Base-by-base conservation (phyloP, 2,797 vertebrate genomes). In the Pangasius macronema region DNA sequence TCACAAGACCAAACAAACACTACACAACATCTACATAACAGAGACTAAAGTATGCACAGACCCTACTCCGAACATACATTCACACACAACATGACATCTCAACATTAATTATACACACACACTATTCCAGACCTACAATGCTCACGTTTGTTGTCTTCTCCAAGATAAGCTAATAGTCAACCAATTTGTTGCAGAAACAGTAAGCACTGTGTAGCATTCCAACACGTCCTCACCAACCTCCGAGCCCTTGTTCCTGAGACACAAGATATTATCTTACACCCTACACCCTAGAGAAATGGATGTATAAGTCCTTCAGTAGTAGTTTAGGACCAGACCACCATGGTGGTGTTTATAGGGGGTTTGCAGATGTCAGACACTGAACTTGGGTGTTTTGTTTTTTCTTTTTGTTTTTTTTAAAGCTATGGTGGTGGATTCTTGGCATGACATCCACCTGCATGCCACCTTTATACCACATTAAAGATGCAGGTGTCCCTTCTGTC, bases 311-410 rank as follows among this genome's bases (percentile, higher is more conserved):
- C 87, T 79, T 49, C 76, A 89, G 75, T 82, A 53, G 59, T 87
- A 86, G 79, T 85, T 88, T 86, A 89, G 83, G 85, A 90, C 80
- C 73, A 63, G 88, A 91, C 90, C 90, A 90, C 90, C 90, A 86
- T 82, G 83, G 36, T 49, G 76, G 86, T 89, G 90, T 88, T 90
- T 86, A 88, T 87, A 79, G 88, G 88, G 84, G 86, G 39, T 81
- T 83, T 81, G 70, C 73, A 90, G 82, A 89, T 88, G 88, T 89
- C 86, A 83, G 68, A 24, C 83, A 77, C 59, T 55, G 42, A 89
- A 84, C 33, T 84, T 81, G 59, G 22, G 22, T 24, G 9, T 36
- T n/a, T n/a, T n/a, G 30, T 36, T 36, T 8, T 49, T 72, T 63
- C 73, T 84, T 4, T 55, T 9, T 20, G 8, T 33, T 55, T 55